A percentile compares a stretch with the other conserved stretches of the same genome.
Conservation (phyloP, 2,888 invertebrate species). For the Hydropsyche betteni region DNA sequence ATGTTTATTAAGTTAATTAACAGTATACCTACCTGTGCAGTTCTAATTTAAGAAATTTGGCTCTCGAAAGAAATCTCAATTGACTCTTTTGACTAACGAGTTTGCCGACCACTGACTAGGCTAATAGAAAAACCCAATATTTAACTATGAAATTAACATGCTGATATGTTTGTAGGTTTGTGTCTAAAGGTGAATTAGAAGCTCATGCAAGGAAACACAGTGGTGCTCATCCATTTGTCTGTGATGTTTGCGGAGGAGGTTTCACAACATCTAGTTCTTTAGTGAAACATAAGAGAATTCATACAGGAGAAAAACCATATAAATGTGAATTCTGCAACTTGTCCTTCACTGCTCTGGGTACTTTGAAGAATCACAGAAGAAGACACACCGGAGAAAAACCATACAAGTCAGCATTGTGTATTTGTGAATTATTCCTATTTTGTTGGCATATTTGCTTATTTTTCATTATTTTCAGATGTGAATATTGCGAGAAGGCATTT, state of each 20-base stretch:
- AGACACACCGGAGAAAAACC: slow-evolving; percentile 71
- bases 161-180: slow-evolving; percentile 58
- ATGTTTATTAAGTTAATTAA: too few relatives aligned
- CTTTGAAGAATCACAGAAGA: slow-evolving; percentile 67
- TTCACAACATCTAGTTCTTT: slow-evolving; percentile 70
- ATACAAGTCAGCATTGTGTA: slow-evolving; percentile 55
- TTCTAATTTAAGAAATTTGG: too few relatives aligned
- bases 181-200: slow-evolving; percentile 66
- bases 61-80: too few relatives aligned
- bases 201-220: slow-evolving; percentile 68
- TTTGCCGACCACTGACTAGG: background rate
- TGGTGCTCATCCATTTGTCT: slow-evolving; percentile 69
- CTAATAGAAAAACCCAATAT: slow-evolving; percentile 52
- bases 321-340: slow-evolving; percentile 68
- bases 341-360: slow-evolving; percentile 67
- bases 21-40: too few relatives aligned
- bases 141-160: slow-evolving; percentile 46
- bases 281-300: slow-evolving; percentile 67
- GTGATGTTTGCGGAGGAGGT: slow-evolving; percentile 65
- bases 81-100: background rate
- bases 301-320: slow-evolving; percentile 70
- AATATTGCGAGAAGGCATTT: slow-evolving; percentile 67
- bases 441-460: too few relatives aligned
- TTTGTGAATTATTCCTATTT: background rate
- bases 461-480: slow-evolving; percentile 56